Evolutionary conservation across 2,113 vertebrate species (phyloP).

Genomic region (Actenoides hombroni): DNA sequence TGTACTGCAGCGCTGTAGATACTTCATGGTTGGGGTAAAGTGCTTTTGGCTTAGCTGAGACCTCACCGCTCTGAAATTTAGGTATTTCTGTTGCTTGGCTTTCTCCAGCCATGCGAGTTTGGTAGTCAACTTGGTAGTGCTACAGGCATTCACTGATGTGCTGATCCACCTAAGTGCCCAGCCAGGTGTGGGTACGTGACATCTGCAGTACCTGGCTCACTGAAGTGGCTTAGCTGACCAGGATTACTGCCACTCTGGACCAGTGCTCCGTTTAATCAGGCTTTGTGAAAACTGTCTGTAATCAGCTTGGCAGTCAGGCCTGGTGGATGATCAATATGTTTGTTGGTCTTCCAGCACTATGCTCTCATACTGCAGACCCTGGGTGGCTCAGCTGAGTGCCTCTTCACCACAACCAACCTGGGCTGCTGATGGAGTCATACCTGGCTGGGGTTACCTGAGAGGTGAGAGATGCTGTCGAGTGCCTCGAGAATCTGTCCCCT

Average conservation of each 20-base stretch:
- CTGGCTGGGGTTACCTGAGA: neutral
- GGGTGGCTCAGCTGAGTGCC: neutral
- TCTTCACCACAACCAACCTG: neutral
- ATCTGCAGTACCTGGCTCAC: neutral
- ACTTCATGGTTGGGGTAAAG: rapidly evolving
- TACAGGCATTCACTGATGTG: neutral
- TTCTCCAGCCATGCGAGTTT: neutral
- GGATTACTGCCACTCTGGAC: neutral
- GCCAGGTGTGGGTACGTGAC: rapidly evolving
- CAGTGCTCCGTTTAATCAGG: neutral
- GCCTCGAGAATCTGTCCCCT: neutral
- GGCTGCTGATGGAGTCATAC: neutral
- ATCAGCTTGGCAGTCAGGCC: neutral
- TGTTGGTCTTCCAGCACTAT: neutral
- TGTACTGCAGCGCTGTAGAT: neutral
- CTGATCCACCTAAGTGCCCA: neutral
- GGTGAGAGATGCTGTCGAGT: neutral
- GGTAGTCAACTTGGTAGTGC: neutral
- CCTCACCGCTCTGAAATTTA: neutral
- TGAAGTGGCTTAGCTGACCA: neutral
- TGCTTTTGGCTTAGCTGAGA: neutral
- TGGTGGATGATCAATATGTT: neutral
- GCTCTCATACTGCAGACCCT: neutral
- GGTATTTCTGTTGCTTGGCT: neutral
- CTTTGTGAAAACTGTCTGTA: neutral